Evolutionary conservation across 2,113 vertebrate species (phyloP), one percentile per base, ranked within the genome.

Genomic region (Lepus timidus): DNA sequence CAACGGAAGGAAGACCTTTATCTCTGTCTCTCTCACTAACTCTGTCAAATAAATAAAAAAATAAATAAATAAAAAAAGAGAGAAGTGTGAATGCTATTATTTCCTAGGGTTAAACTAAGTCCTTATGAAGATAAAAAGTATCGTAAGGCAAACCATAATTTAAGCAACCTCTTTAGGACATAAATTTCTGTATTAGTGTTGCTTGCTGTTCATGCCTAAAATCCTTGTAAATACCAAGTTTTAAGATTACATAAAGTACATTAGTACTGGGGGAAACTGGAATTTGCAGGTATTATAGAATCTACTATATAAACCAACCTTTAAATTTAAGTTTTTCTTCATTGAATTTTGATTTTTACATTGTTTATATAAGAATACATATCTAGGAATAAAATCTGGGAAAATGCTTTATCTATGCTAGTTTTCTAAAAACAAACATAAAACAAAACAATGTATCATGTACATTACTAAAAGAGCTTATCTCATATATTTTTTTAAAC

Each of bases 51-150:
- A 44, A 44, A 44, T 44, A 7, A 44, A 44, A 9, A 44, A 44
- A 6, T 33, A 44, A 44, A 39, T 39, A 39, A 39, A 39, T 39
- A 44, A 44, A 44, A 1, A 44, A 44, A 44, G 7, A 44, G 44
- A 44, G 7, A 44, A 44, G 44, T 44, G 44, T 44, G 44, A 94
- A 49, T 61, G 31, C 44, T 81, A n/a, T 65, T 33, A 90, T 86
- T 20, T 90, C 61, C 65, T 10, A 84, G n/a, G 39, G 58, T 84
- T 92, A 75, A 84, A 75, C 49, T 11, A 83, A 75, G 39, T 87
- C 65, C 58, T 92, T 80, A 74, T 61, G 95, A 83, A 92, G 49
- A 79, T 65, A 88, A 67, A 89, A 90, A 64, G 70, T 55, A 64
- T 55, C 27, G 33, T 33, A 84, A 86, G 39, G 51, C 65, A 90